Percentiles rank a stretch among this genome's conserved stretches.
These are phyloP conservation scores for Cyanoramphus novaezelandiae DNA, from an alignment of 2,113 vertebrate species.

Conservation along the genomic window DNA sequence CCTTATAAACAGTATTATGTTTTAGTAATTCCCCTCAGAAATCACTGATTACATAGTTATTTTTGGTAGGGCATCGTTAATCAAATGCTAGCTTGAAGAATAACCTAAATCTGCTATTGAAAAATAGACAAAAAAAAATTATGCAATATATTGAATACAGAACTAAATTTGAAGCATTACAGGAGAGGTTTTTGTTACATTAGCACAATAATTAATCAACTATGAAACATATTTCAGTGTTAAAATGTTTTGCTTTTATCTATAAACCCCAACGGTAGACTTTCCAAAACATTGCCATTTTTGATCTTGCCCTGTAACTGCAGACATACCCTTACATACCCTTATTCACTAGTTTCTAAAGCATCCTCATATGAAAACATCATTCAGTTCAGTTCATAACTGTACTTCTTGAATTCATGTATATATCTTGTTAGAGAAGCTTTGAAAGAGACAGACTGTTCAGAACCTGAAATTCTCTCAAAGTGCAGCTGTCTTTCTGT, in stretches of 20 bases:
- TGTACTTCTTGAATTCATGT: not conserved
- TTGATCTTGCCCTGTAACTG: not conserved
- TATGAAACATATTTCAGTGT: not conserved
- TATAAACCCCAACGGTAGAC: not conserved
- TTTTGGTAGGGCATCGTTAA: not conserved
- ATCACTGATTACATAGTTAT: not conserved
- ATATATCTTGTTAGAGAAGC: not conserved
- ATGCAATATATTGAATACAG: fast-evolving
- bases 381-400: not conserved
- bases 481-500: not conserved
- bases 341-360: not conserved
- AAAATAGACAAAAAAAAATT: not conserved
- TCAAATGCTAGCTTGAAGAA: not conserved
- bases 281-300: not conserved
- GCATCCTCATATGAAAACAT: not conserved
- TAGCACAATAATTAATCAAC: not conserved
- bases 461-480: not conserved
- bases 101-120: not conserved
- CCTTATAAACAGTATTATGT: not conserved
- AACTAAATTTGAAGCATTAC: not conserved
- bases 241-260: not conserved
- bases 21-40: not conserved
- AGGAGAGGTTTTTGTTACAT: not conserved
- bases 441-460: not conserved
- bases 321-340: not conserved